Percentiles rank a stretch among this genome's conserved stretches.
Conservation (phyloP, 2,888 invertebrate species). For the Drepanosiphum platanoidis region DNA sequence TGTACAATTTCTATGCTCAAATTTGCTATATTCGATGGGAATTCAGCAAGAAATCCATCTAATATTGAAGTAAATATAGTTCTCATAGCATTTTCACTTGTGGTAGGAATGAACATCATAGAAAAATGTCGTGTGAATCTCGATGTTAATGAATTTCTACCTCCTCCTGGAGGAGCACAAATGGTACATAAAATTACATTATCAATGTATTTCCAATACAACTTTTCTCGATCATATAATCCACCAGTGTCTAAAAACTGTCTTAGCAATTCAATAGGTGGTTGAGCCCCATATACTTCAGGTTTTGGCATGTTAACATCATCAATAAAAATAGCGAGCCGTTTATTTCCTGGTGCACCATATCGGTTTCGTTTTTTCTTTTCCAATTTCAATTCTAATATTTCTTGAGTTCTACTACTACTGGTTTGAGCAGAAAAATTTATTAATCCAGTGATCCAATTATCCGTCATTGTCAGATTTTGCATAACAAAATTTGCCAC, state of each 20-base stretch:
- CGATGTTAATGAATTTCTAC: conserved; percentile 84
- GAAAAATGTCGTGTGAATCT: conserved; percentile 89
- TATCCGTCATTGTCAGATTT: conserved; percentile 72
- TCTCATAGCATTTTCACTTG: conserved; percentile 83
- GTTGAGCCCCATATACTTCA: conserved; percentile 92
- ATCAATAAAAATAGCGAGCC: conserved; percentile 90
- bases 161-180: conserved; percentile 92
- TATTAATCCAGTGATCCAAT: conserved; percentile 79
- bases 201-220: conserved; percentile 72
- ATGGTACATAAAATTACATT: conserved; percentile 85
- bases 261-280: conserved; percentile 89
- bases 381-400: conserved; percentile 86
- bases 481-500: conserved; percentile 81
- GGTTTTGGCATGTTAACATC: conserved; percentile 94
- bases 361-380: conserved; percentile 71
- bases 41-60: conserved; percentile 37
- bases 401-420: conserved; percentile 82
- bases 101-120: conserved; percentile 87
- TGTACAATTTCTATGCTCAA: conserved; percentile 77
- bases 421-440: conserved; percentile 94
- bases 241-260: conserved; percentile 90
- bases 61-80: conserved; percentile 78
- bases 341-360: conserved; percentile 73
- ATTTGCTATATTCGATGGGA: conserved; percentile 29
- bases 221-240: conserved; percentile 85